Conservation (phyloP, 2,113 vertebrate genomes). For the Theristicus caerulescens region DNA sequence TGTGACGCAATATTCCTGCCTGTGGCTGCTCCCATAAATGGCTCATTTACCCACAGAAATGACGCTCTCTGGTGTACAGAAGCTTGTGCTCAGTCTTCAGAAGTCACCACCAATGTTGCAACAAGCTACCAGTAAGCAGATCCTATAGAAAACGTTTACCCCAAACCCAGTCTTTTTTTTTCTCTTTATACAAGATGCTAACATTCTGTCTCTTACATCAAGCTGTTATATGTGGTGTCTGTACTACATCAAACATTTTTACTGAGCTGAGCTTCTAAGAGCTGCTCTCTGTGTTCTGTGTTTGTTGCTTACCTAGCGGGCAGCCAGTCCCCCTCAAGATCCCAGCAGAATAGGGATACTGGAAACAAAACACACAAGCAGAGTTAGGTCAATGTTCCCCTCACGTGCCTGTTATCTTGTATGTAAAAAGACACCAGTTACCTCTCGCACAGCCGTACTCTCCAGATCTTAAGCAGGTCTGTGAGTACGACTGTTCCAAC, state of each 20-base stretch:
- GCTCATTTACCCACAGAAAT: neutral
- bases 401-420: neutral
- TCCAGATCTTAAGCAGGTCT: neutral
- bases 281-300: neutral
- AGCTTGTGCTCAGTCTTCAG: neutral
- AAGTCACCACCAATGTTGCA: neutral
- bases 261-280: neutral
- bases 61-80: neutral
- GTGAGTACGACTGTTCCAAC: neutral
- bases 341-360: neutral
- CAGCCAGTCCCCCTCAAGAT: neutral
- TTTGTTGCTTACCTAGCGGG: slow-evolving; percentile 26
- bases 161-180: neutral
- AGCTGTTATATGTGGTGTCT: neutral
- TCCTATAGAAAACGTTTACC: neutral
- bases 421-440: neutral
- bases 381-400: neutral
- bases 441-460: neutral
- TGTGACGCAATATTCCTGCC: neutral
- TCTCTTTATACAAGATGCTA: neutral
- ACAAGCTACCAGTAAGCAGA: neutral
- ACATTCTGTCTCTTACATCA: neutral
- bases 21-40: neutral
- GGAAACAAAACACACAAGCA: slow-evolving; percentile 3
- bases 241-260: neutral